These are phyloP conservation scores for Molorchus minor DNA, from an alignment of 2,888 invertebrate species.

Conservation along the genomic window DNA sequence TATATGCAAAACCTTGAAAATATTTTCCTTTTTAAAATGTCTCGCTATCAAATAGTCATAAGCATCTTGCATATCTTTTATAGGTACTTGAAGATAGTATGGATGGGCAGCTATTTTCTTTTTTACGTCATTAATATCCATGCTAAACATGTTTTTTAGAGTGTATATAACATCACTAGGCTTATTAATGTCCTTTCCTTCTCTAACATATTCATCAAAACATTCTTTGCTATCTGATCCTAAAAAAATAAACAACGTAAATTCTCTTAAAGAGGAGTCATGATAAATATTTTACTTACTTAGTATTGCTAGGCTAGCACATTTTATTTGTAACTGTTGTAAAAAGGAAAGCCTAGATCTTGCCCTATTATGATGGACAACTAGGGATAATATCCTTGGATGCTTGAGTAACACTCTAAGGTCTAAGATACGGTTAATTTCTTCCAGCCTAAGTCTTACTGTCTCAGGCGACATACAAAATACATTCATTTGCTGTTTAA, in stretches of 20 bases:
- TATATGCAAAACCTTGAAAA: constrained; percentile 70
- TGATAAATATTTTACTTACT: constrained; percentile 48
- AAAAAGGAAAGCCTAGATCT: constrained; percentile 65
- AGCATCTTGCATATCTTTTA: constrained; percentile 69
- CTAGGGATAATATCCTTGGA: constrained; percentile 67
- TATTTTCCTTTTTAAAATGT: constrained; percentile 65
- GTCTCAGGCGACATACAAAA: constrained; percentile 69
- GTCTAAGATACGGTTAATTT: constrained; percentile 68
- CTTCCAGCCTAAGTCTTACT: constrained; percentile 67
- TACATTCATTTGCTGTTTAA: constrained; percentile 66
- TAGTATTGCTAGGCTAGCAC: constrained; percentile 64
- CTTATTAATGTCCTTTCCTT: constrained; percentile 67
- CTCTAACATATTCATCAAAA: constrained; percentile 62
- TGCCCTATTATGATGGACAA: constrained; percentile 64
- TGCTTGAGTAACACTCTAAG: constrained; percentile 69
- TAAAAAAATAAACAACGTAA: constrained; percentile 28
- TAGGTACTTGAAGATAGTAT: constrained; percentile 71
- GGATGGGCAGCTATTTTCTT: constrained; percentile 68
- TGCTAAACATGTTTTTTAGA: constrained; percentile 59
- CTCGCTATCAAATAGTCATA: constrained; percentile 65
- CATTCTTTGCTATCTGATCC: constrained; percentile 29
- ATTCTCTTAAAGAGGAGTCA: background rate
- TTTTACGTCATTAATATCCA: constrained; percentile 52
- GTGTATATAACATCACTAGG: constrained; percentile 62
- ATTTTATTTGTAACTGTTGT: constrained; percentile 63